A percentile compares a stretch with the other conserved stretches of the same genome.
phyloP scores from a whole-genome alignment of 1,140 invertebrate genomes.

The Rhynchophorus ferrugineus region DNA sequence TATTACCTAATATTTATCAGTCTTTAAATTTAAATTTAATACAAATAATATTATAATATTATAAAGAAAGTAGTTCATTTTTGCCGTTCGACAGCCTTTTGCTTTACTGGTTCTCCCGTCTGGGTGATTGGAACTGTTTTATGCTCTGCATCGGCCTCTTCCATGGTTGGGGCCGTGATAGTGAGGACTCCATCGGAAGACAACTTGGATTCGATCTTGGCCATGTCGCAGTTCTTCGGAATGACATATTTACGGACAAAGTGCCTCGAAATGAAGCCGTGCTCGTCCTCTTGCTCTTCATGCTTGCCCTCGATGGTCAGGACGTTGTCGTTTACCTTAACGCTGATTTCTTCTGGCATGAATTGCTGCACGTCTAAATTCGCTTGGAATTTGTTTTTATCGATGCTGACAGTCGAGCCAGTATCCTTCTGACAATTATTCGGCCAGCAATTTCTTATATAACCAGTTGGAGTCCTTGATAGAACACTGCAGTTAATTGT shows the following conservation, averaged over 20 bases:
- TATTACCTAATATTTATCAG: no score
- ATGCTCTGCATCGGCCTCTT: slow-evolving; percentile 33
- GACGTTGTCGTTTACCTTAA: slow-evolving; percentile 62
- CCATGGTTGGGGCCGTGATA: slow-evolving; percentile 50
- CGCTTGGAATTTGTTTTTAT: slow-evolving; percentile 58
- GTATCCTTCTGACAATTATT: slow-evolving; percentile 30
- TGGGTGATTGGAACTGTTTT: slow-evolving; percentile 43
- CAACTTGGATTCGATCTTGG: slow-evolving; percentile 49
- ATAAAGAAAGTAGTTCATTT: no score
- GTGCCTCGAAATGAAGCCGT: slow-evolving; percentile 65
- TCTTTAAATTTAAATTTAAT: no score
- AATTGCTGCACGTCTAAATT: slow-evolving; percentile 81
- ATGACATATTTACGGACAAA: no score
- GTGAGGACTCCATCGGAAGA: slow-evolving; percentile 55
- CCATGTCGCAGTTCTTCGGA: no score
- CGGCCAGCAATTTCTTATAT: slow-evolving; percentile 47
- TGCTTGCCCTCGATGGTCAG: slow-evolving; percentile 66
- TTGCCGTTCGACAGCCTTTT: not conserved
- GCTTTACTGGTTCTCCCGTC: slow-evolving; percentile 46
- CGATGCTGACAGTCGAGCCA: slow-evolving; percentile 40
- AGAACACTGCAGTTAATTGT: slow-evolving; percentile 20
- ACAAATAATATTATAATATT: no score
- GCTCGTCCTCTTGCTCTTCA: slow-evolving; percentile 65
- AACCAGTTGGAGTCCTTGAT: slow-evolving; percentile 32
- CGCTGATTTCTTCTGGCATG: slow-evolving; percentile 74